Percentiles rank a stretch among this genome's conserved stretches.
phyloP scores from a whole-genome alignment of 2,888 invertebrate species.

The Tholera decimalis region DNA sequence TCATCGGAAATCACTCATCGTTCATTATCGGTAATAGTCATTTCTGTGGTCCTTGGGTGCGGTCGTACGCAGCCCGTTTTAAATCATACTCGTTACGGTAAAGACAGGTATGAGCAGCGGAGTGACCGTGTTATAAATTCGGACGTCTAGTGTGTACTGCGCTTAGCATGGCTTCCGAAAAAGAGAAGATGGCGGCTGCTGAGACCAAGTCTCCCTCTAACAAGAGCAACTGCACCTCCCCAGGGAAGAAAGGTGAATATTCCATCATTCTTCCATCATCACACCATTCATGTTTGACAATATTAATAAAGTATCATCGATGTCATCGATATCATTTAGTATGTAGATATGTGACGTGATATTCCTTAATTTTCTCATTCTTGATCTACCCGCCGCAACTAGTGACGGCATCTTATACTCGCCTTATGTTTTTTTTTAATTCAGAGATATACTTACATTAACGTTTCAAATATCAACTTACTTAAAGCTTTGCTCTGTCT shows the following conservation, averaged over 20 bases:
- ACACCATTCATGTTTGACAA: constrained; percentile 19
- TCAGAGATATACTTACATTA: neutral
- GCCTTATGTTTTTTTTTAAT: neutral
- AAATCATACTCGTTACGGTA: constrained; percentile 50
- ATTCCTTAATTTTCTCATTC: constrained; percentile 7
- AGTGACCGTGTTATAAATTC: constrained; percentile 76
- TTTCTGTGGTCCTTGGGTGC: constrained; percentile 76
- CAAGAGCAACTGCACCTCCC: constrained; percentile 89
- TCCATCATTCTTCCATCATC: constrained; percentile 47
- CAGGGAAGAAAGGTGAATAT: constrained; percentile 89
- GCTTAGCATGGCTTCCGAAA: constrained; percentile 86
- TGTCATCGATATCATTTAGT: constrained; percentile 25
- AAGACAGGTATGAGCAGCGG: constrained; percentile 83
- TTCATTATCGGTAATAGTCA: constrained; percentile 80
- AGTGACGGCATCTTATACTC: neutral
- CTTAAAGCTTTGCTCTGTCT: neutral
- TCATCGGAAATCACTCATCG: constrained; percentile 82
- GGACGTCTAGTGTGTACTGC: constrained; percentile 73
- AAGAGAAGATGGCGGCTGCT: constrained; percentile 88
- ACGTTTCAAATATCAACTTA: neutral
- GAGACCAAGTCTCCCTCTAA: constrained; percentile 87
- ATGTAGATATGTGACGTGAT: constrained; percentile 14
- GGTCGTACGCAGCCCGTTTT: constrained; percentile 73
- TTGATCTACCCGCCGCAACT: constrained; percentile 1
- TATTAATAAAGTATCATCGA: constrained; percentile 11